Evolutionary conservation across 2,113 vertebrate species (phyloP), one percentile per base, ranked within the genome.

Genomic region (Meles meles): DNA sequence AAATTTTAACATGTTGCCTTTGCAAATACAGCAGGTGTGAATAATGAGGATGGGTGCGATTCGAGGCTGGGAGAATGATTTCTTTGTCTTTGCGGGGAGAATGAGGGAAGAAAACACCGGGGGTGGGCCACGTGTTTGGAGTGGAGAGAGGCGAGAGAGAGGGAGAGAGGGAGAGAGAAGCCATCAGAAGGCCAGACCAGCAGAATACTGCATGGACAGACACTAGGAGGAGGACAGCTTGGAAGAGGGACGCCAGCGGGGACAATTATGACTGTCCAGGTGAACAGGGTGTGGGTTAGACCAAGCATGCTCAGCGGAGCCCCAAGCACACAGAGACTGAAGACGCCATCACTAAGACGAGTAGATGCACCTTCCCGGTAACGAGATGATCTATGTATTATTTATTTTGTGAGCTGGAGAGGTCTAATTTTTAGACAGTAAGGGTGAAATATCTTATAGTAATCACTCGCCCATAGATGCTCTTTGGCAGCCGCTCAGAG

Each of bases 241-340:
- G n/a, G n/a, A 2, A 14, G 29, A 44, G 10, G 7, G 52, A 23
- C 15, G 12, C 39, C 71, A 21, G 20, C 1, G 8, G n/a, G 34
- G 37, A 27, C 4, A 2, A 34, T 42, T 42, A 9, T 12, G 52
- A 17, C n/a, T 8, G 2, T 37, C 42, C 4, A 0, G 31, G 77
- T 14, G n/a, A 9, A 29, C 0, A 6, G 15, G 8, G 4, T 0
- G 0, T 25, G 44, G 44, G n/a, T 65, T 39, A 39, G 44, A 74
- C 15, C 8, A 27, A 14, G 47, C 6, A 3, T 14, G 3, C 2
- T 7, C 31, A 23, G 14, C 20, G 2, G 42, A 69, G 49, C 34
- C 10, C 11, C 18, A 11, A 49, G 67, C 72, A 63, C 1, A 8
- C n/a, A 13, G 0, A 13, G 61, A 57, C 11, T 5, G 42, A 55